phyloP scores from a whole-genome alignment of 2,888 invertebrate genomes.

The Scaptomyza cyrtandrae region DNA sequence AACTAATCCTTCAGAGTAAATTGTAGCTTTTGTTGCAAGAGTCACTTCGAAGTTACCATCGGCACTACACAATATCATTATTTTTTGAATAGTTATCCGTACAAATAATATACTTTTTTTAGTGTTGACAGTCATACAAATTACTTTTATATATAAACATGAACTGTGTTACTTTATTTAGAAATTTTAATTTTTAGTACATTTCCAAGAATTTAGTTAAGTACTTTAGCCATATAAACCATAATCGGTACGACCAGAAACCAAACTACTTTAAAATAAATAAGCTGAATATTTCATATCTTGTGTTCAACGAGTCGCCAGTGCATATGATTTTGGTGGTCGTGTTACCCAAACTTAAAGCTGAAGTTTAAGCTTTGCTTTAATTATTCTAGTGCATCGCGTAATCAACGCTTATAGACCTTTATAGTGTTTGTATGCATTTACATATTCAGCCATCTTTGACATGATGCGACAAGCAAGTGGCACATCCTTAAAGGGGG shows the following conservation, averaged over 20 bases:
- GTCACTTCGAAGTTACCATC: conserved; percentile 98
- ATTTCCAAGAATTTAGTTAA: no score
- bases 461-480: no score
- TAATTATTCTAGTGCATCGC: no score
- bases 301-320: no score
- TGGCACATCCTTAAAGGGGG: no score
- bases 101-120: conserved; percentile 46
- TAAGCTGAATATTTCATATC: no score
- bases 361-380: no score
- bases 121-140: conserved; percentile 5
- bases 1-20: conserved; percentile 96
- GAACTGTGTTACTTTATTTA: background rate
- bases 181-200: background rate
- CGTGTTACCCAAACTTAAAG: no score
- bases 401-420: no score
- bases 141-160: conserved; percentile 3
- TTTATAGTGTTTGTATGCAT: no score
- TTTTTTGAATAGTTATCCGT: conserved; percentile 61
- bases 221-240: background rate
- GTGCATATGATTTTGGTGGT: no score
- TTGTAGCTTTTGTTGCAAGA: conserved; percentile 96
- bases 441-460: no score
- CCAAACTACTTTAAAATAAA: background rate
- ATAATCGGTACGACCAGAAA: background rate
- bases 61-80: conserved; percentile 88